Conservation (phyloP, 2,113 vertebrate species). For the Callorhinus ursinus region DNA sequence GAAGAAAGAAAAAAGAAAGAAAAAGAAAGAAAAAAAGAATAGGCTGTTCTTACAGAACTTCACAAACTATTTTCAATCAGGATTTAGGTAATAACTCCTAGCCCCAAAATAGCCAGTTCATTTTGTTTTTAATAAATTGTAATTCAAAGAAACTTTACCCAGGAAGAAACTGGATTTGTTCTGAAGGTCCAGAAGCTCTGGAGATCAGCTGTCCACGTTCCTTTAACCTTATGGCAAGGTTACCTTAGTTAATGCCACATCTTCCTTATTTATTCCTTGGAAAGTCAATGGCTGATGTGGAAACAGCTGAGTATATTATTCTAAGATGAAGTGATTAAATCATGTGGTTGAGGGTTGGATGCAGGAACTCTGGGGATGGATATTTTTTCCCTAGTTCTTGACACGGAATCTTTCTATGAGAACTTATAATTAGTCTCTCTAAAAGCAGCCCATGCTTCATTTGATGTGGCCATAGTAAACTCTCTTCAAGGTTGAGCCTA, state of each 20-base stretch:
- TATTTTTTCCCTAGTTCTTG: constrained; percentile 37
- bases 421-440: neutral
- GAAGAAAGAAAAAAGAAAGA: neutral
- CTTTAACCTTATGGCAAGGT: constrained; percentile 85
- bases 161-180: constrained; percentile 70
- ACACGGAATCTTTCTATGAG: neutral
- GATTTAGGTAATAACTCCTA: constrained; percentile 58
- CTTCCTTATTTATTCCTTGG: constrained; percentile 81
- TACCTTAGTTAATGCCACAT: constrained; percentile 87
- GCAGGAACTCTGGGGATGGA: neutral
- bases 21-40: neutral
- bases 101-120: constrained; percentile 62
- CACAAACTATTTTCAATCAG: neutral
- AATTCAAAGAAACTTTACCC: constrained; percentile 78
- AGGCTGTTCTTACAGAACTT: neutral
- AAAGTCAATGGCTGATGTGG: constrained; percentile 67
- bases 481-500: neutral
- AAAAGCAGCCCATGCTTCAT: neutral
- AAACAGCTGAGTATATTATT: constrained; percentile 57
- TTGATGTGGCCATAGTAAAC: neutral
- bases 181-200: constrained; percentile 80
- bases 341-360: neutral
- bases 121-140: constrained; percentile 79
- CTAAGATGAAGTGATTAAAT: constrained; percentile 69
- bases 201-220: constrained; percentile 81